Conservation (phyloP, 2,888 invertebrate species). For the Epsilonema sp. region DNA sequence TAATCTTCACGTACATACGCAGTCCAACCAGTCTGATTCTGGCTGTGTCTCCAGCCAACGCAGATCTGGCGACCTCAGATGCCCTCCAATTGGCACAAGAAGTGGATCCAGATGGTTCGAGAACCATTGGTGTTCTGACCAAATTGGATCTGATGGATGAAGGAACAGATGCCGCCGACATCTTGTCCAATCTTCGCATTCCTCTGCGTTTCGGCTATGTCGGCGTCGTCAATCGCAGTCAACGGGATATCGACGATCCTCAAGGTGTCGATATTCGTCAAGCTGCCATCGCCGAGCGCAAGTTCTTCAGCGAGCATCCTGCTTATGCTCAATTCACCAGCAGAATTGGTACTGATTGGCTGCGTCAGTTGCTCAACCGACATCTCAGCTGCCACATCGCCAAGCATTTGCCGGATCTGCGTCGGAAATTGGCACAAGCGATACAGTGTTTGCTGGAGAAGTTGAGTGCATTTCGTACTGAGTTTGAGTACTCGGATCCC, state of each 20-base stretch:
- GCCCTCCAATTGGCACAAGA: slow-evolving; percentile 70
- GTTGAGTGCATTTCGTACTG: no score
- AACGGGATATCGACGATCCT: slow-evolving; percentile 16
- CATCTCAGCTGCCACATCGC: slow-evolving; percentile 17
- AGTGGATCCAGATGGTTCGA: slow-evolving; percentile 67
- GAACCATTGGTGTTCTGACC: slow-evolving; percentile 22
- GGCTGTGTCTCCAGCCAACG: slow-evolving; percentile 90
- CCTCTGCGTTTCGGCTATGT: slow-evolving; percentile 46
- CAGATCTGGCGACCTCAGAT: slow-evolving; percentile 94
- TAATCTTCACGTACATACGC: slow-evolving; percentile 83
- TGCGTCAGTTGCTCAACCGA: slow-evolving; percentile 12
- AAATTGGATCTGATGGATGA: slow-evolving; percentile 23
- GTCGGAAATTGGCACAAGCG: slow-evolving; percentile 11
- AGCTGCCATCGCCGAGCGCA: not conserved
- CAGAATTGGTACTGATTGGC: slow-evolving; percentile 15
- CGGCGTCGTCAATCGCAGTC: slow-evolving; percentile 16
- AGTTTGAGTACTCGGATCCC: slow-evolving; percentile 32
- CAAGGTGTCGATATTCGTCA: no score
- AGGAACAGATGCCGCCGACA: slow-evolving; percentile 18
- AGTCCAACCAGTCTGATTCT: slow-evolving; percentile 83
- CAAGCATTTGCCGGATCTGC: slow-evolving; percentile 13
- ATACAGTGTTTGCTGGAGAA: no score
- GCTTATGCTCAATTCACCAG: slow-evolving; percentile 10
- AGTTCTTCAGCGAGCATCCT: not conserved
- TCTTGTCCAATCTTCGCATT: slow-evolving; percentile 50